Base-by-base conservation (phyloP, 2,888 invertebrate species). In the Euplagia quadripunctaria region DNA sequence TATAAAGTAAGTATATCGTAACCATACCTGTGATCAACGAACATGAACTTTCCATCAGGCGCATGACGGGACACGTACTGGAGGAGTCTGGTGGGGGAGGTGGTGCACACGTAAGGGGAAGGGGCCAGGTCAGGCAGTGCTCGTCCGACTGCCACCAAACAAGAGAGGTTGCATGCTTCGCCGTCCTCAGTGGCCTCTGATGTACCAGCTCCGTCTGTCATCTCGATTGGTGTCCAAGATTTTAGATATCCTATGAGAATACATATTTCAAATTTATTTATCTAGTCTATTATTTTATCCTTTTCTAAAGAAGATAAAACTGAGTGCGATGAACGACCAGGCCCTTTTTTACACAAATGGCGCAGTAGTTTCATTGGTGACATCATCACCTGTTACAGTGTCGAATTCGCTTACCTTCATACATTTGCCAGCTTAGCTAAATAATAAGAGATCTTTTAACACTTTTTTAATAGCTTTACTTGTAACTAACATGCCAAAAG, bases 11-110 rank as follows among this genome's bases (percentile, higher is more conserved):
- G 9, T 4, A 46, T 46, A 43, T 17, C 4, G 42, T 42, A n/a
- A 1, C 20, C 90, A 85, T 82, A 98, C 98, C 98, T 97, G 92
- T 99, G 99, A 91, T 99, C 99, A 7, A 99, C 98, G 89, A 98
- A 99, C 6, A 98, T 95, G 93, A 99, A 99, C 93, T 99, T 99
- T 8, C 99, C 99, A 90, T 99, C 99, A 71, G 98, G 96, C 0
- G 98, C 97, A 90, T 99, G 98, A 1, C 99, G 94, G 0, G 99
- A 98, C 65, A 98, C 97, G 90, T 98, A 99, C 88, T 98, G 97
- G 51, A 98, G 96, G 5, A 96, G 96, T 43, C 97, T 93, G 1
- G 97, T 94, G 80, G 96, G 96, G 6, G 31, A 78, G 20, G 49
- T 68, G 16, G 51, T 71, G 66, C 72, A 68, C 51, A 11, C 70